phyloP scores from a whole-genome alignment of 2,113 vertebrate genomes.

The Malurus melanocephalus region DNA sequence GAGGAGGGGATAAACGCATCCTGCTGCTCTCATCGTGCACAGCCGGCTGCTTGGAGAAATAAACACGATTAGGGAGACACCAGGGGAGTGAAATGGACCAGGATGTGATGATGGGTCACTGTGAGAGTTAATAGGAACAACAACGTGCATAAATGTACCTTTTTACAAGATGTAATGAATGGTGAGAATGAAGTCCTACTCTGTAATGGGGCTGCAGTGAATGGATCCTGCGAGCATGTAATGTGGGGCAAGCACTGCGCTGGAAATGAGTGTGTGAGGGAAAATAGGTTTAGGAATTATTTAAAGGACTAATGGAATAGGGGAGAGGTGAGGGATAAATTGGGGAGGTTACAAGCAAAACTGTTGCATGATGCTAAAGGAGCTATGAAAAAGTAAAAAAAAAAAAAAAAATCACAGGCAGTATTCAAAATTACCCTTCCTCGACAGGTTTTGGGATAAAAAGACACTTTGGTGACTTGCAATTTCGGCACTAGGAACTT shows the following conservation, averaged over 20 bases:
- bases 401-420: not conserved
- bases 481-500: not conserved
- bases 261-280: not conserved
- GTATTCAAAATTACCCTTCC: not conserved
- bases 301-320: not conserved
- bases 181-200: not conserved
- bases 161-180: not conserved
- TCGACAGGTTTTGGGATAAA: not conserved
- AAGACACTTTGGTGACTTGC: not conserved
- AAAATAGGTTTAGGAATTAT: not conserved
- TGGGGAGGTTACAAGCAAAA: not conserved
- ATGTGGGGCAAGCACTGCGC: not conserved
- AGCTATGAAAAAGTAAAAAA: not conserved
- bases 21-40: slow-evolving; percentile 75
- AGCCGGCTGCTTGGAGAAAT: slow-evolving; percentile 70
- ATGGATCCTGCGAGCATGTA: not conserved
- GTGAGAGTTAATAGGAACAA: not conserved
- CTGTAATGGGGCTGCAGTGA: not conserved
- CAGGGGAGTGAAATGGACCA: not conserved
- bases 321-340: not conserved
- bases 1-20: slow-evolving; percentile 71
- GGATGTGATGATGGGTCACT: not conserved
- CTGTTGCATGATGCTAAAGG: not conserved
- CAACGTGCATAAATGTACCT: not conserved
- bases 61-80: slow-evolving; percentile 37